These are phyloP conservation scores for Zonotrichia leucophrys DNA, from an alignment of 2,113 vertebrate genomes.

Conservation along the genomic window DNA sequence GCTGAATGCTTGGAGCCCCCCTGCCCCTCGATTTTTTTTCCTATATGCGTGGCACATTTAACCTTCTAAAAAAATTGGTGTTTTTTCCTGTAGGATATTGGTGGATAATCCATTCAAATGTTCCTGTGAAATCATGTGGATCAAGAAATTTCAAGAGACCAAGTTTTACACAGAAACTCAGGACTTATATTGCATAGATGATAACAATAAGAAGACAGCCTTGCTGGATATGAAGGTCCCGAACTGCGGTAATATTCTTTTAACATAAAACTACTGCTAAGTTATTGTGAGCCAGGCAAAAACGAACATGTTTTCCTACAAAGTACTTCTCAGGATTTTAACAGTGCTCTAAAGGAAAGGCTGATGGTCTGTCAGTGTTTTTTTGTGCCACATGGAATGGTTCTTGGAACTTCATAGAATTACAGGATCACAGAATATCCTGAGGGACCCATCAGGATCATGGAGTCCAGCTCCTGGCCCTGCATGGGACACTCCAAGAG, in stretches of 20 bases:
- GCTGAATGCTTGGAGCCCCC: neutral
- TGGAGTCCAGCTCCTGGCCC: neutral
- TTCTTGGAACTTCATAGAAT: neutral
- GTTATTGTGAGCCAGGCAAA: neutral
- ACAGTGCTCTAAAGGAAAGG: neutral
- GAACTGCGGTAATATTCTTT: constrained; percentile 87
- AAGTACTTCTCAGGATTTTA: neutral
- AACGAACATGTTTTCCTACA: neutral
- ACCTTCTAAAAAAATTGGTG: neutral
- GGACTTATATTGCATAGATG: constrained; percentile 88
- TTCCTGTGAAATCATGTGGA: constrained; percentile 96
- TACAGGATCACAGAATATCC: neutral
- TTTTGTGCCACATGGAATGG: neutral
- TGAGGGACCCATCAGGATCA: neutral
- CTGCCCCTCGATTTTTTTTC: neutral
- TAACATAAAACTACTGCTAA: neutral
- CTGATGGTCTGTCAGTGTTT: neutral
- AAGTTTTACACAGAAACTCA: constrained; percentile 79
- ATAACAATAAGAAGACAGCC: constrained; percentile 82
- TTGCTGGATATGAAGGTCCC: constrained; percentile 83
- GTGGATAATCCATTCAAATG: constrained; percentile 91
- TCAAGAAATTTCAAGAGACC: constrained; percentile 89
- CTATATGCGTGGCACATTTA: neutral
- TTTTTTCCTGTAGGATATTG: constrained; percentile 78
- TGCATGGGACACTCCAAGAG: no score